These are phyloP conservation scores for Lithophane ornitopus DNA, from an alignment of 2,888 invertebrate genomes.

Conservation along the genomic window DNA sequence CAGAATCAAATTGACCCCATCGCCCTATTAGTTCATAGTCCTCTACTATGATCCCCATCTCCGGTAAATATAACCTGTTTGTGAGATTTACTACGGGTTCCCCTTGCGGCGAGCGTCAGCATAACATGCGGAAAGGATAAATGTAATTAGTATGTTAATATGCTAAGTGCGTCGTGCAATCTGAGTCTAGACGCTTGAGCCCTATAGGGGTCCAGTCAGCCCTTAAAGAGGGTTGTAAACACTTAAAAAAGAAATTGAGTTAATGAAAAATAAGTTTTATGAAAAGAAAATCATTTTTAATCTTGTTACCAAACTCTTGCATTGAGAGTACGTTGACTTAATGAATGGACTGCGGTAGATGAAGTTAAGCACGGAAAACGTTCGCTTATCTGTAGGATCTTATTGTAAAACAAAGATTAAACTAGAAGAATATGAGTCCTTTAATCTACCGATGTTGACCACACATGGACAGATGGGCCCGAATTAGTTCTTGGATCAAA, in stretches of 20 bases:
- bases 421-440: neutral
- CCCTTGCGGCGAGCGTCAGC: constrained; percentile 40
- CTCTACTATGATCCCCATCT: neutral
- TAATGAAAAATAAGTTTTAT: constrained; percentile 29
- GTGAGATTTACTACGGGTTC: constrained; percentile 22
- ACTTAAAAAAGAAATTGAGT: constrained; percentile 31
- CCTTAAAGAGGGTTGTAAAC: constrained; percentile 32
- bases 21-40: neutral
- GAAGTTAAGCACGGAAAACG: neutral
- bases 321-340: neutral
- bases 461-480: neutral
- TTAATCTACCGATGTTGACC: neutral
- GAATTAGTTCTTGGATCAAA: constrained; percentile 27
- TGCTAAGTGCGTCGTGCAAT: constrained; percentile 62
- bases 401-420: neutral
- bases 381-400: neutral
- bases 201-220: constrained; percentile 36
- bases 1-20: constrained; percentile 5
- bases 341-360: neutral
- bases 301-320: neutral
- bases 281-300: constrained; percentile 20
- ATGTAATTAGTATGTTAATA: constrained; percentile 64
- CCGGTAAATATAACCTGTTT: constrained; percentile 30
- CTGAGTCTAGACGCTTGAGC: constrained; percentile 64
- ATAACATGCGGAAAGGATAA: constrained; percentile 50